A percentile compares a stretch with the other conserved stretches of the same genome.
These are phyloP conservation scores for Luidia sarsii DNA, from an alignment of 53 echinoderm and acorn worm genomes.

Conservation along the genomic window DNA sequence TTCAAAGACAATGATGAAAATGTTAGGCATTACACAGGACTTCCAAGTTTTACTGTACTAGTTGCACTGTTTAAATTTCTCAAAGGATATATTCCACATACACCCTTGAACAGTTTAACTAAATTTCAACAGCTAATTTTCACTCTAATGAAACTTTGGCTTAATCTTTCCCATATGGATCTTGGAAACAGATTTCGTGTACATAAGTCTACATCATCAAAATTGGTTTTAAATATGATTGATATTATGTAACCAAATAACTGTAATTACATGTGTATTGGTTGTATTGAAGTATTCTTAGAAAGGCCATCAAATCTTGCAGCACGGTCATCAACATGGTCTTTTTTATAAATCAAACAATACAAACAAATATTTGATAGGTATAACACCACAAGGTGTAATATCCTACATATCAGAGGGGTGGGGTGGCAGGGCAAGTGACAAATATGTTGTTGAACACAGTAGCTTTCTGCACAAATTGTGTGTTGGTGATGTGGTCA, in stretches of 20 bases:
- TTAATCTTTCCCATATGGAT: no score
- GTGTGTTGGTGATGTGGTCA: slow-evolving; percentile 22
- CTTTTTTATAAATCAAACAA: slow-evolving; percentile 32
- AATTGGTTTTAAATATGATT: no score
- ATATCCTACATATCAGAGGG: slow-evolving; percentile 43
- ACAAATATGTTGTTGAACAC: slow-evolving; percentile 25
- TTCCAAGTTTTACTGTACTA: no score
- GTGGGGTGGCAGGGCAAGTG: slow-evolving; percentile 52
- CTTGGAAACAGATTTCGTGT: no score
- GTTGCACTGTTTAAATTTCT: no score
- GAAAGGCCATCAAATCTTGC: not conserved
- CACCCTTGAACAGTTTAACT: no score
- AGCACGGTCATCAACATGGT: slow-evolving; percentile 27
- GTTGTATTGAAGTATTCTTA: slow-evolving; percentile 26
- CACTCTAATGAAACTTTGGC: no score
- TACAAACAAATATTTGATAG: slow-evolving; percentile 41
- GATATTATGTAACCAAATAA: not conserved
- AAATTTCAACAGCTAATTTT: no score
- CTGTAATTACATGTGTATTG: slow-evolving; percentile 6
- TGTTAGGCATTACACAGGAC: no score
- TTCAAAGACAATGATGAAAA: no score
- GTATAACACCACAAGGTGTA: slow-evolving; percentile 39
- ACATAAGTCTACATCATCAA: no score
- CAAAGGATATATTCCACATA: no score
- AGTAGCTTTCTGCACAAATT: slow-evolving; percentile 15